Evolutionary conservation across 2,113 vertebrate species (phyloP), one percentile per base, ranked within the genome.

Genomic region (Carassius gibelio): DNA sequence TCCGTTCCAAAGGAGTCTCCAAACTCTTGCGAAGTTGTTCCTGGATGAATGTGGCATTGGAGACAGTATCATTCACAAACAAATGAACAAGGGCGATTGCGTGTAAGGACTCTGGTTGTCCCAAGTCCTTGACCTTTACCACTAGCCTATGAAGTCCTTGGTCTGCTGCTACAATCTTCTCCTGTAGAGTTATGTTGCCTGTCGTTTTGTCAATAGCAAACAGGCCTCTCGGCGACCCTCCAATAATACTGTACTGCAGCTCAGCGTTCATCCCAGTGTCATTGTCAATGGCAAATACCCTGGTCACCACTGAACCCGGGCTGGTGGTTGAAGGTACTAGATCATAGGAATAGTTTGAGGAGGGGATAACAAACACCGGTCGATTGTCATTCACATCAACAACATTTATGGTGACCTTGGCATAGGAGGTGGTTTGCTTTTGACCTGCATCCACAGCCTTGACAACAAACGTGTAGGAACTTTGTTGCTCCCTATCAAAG

Each of bases 311-410:
- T 85, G 97, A 96, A 19, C 97, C 98, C 5, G 97, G 96, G 80
- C 85, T 94, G 81, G 95, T 93, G 75, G 95, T 95, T 3, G 95
- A 96, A 69, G 94, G 94, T 86, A 99, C 96, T 72, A 99, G 90
- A 91, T 99, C 96, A 88, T 96, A 99, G 0, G 98, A 98, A 75
- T 96, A 97, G 92, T 99, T 99, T 69, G 97, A 97, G 45, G 97
- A 95, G 13, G 97, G 98, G 19, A 96, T 94, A 87, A 99, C 93
- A 87, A 99, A 98, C 89, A 98, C 94, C 0, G 98, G 98, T 19
- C 96, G 96, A 93, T 99, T 99, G 92, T 99, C 97, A 84, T 99
- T 98, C 59, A 99, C 95, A 89, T 99, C 98, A 14, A 99, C 97
- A 30, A 99, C 97, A 82, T 99, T 98, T 91, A 99, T 99, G 62